These are phyloP conservation scores for Penaeus japonicus DNA, from an alignment of 1,140 invertebrate species.

Conservation along the genomic window DNA sequence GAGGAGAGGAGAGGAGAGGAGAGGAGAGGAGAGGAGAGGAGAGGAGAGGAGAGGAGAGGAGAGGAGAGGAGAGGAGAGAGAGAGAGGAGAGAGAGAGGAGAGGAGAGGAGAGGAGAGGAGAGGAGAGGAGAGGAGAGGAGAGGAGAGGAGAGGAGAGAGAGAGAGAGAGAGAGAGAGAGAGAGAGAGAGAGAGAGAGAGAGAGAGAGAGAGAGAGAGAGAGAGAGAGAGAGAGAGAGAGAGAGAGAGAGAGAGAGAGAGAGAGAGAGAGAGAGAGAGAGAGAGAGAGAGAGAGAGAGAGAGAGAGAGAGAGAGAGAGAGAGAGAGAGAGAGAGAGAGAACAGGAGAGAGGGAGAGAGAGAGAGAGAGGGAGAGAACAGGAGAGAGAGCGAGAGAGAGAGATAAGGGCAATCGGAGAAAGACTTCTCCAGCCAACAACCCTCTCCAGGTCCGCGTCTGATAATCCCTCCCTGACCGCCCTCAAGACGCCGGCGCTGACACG, in stretches of 20 bases:
- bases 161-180: too few species aligned
- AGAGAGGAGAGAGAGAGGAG: not conserved
- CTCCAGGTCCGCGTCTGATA: not conserved
- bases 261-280: not conserved
- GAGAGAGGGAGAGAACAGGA: not conserved
- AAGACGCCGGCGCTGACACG: too few species aligned
- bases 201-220: too few species aligned
- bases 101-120: not conserved
- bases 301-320: not conserved
- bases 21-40: not conserved
- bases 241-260: too few species aligned
- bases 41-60: not conserved
- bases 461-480: too few species aligned
- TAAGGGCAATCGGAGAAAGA: not conserved
- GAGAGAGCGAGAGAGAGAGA: slow-evolving; percentile 1
- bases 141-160: not conserved
- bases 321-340: not conserved
- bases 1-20: not conserved
- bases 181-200: too few species aligned
- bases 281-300: not conserved
- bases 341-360: not conserved
- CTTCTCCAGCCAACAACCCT: not conserved
- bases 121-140: not conserved
- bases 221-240: too few species aligned
- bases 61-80: not conserved